Evolutionary conservation across 2,797 vertebrate species (phyloP), one percentile per base, ranked within the genome.

Genomic region (Phrynocephalus guinanensis): DNA sequence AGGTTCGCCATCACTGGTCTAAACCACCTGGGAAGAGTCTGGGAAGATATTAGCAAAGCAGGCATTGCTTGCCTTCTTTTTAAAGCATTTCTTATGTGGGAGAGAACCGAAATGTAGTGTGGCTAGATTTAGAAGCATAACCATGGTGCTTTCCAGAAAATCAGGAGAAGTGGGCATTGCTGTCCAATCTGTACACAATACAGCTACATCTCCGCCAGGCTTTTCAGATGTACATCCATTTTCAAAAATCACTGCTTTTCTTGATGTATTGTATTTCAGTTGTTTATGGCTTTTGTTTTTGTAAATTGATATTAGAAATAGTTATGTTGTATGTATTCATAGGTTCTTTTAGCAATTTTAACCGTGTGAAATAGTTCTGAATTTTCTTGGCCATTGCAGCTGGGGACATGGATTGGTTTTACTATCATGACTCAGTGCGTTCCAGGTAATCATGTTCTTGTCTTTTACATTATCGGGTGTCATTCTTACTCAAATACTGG

Each of bases 341-440:
- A 84, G 20, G 76, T n/a, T 16, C 50, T 84, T 77, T 60, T 79
- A 83, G 82, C 87, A 84, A 30, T 88, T 88, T 84, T 83, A 66
- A 82, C 85, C 78, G 75, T 81, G 60, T 88, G 60, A 85, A 88
- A 88, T 80, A 77, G 71, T 88, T 95, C 93, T 94, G 85, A 93
- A 94, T 95, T 94, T 96, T 94, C 93, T 95, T 95, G 93, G 91
- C 93, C 86, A 92, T 93, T 92, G 82, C 87, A 95, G 97, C 96
- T 98, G 52, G 97, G 97, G 93, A 95, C 96, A 83, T 98, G 97
- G 97, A 94, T 98, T 93, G 96, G 97, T 93, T 98, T 98, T 93
- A 97, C 97, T 86, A 92, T 98, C 91, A 97, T 98, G 98, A 99
- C 98, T 84, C 98, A 98, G 91, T 98, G 97, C 93, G 93, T 97